Conservation (phyloP, 2,113 vertebrate genomes). For the Alethe diademata region DNA sequence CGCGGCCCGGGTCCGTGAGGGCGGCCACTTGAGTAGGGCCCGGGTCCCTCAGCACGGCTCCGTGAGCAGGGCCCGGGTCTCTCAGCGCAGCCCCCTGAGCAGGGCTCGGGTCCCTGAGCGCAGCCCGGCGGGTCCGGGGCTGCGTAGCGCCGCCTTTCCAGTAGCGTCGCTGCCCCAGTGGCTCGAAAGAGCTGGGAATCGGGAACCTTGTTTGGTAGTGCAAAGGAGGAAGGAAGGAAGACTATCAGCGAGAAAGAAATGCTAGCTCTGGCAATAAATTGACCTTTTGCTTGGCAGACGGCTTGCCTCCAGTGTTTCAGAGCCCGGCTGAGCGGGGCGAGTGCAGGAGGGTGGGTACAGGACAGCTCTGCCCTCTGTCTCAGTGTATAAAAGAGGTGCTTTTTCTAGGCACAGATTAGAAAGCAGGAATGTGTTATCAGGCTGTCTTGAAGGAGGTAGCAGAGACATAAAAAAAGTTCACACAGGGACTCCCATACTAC, state of each 20-base stretch:
- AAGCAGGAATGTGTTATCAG: background rate
- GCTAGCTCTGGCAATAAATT: background rate
- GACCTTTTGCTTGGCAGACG: background rate
- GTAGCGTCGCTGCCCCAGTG: too few species aligned
- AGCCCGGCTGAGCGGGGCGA: fast-evolving
- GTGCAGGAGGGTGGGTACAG: background rate
- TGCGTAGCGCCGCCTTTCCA: too few species aligned
- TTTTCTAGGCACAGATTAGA: background rate
- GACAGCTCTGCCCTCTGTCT: fast-evolving
- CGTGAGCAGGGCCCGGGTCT: too few species aligned
- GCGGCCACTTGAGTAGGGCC: too few species aligned
- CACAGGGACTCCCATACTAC: background rate
- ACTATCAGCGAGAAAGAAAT: too few species aligned
- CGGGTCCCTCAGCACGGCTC: too few species aligned
- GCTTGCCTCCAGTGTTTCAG: background rate
- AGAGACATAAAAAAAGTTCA: background rate
- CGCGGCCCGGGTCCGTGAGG: too few species aligned
- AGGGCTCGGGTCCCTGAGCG: too few species aligned
- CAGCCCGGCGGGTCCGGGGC: too few species aligned
- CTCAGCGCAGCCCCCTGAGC: too few species aligned
- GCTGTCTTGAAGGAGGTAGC: background rate
- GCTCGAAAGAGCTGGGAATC: fast-evolving
- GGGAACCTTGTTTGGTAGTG: too few species aligned
- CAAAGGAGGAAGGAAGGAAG: background rate
- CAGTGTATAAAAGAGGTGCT: fast-evolving